phyloP scores from a whole-genome alignment of 2,797 vertebrate genomes.

The Hybognathus amarus region DNA sequence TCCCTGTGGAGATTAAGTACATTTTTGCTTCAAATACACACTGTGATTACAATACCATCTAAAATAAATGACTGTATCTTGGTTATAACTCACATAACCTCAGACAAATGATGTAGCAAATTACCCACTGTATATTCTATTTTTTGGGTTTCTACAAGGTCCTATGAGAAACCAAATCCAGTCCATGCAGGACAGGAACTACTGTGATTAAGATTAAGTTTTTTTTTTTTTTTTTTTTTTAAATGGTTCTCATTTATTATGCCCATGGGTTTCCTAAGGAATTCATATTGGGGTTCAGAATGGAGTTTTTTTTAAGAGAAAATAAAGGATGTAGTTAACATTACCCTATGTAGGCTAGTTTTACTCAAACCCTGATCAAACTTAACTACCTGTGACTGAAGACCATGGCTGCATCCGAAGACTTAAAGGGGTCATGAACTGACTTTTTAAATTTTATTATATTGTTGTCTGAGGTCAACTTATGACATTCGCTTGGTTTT shows the following conservation, averaged over 20 bases:
- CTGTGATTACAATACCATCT: neutral
- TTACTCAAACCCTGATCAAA: neutral
- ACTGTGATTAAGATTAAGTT: neutral
- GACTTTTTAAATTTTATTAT: too few relatives aligned
- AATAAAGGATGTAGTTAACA: neutral
- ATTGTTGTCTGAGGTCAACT: too few relatives aligned
- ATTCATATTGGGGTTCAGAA: neutral
- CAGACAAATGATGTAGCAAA: neutral
- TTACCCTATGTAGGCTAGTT: neutral
- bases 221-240: neutral
- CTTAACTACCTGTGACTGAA: neutral
- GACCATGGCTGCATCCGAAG: neutral
- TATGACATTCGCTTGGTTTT: too few relatives aligned
- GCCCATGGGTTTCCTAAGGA: neutral
- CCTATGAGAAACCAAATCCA: slow-evolving; percentile 15
- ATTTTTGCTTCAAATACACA: neutral
- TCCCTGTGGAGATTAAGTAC: neutral
- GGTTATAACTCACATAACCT: neutral
- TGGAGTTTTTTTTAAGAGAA: neutral
- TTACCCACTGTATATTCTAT: neutral
- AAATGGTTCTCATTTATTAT: slow-evolving; percentile 6
- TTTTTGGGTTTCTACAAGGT: neutral
- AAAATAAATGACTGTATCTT: neutral
- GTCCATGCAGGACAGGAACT: neutral
- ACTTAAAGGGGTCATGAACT: too few relatives aligned